Evolutionary conservation across 2,888 invertebrate genomes (phyloP), one percentile per base, ranked within the genome.

Genomic region (Ophion ventricosus): DNA sequence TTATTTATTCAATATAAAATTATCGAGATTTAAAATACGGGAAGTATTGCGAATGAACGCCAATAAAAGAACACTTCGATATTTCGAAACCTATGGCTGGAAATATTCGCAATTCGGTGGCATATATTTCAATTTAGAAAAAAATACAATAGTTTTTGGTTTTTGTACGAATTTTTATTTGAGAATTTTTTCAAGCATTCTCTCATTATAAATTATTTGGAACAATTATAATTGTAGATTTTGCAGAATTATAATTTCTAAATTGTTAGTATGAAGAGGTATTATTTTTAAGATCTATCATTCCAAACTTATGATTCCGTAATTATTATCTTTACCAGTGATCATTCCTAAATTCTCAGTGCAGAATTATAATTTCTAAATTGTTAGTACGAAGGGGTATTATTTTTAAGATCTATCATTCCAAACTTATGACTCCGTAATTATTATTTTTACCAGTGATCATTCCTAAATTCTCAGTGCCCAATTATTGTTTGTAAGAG

Each of bases 1-100:
- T 59, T 59, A n/a, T 67, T 67, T 25, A 43, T 67, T 17, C 2
- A 67, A 54, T 70, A 56, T 29, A 35, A 56, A 56, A 56, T 54
- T 61, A 61, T 25, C 25, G 61, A 20, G 29, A n/a, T 14, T 5
- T 29, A 35, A 29, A 29, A 63, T 29, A 20, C 63, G 29, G n/a
- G 4, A 57, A 20, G 1, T 1, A 57, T 11, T 43, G 2, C 11
- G 43, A 1, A 11, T 11, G 25, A 25, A 10, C 59, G 59, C 0
- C 3, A 25, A 59, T 59, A 25, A 23, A 59, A 57, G 2, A 20
- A 1, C 0, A 14, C 14, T 11, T 43, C 43, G 43, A 14, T 43
- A 35, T 35, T 35, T 35, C 35, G 7, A 35, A 35, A 35, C 5
- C 8, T 35, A 8, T 43, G 43, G 14, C 14, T 43, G 14, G 14